A percentile compares a stretch with the other conserved stretches of the same genome.
phyloP scores from a whole-genome alignment of 2,888 invertebrate genomes.

The Argyresthia goedartella region DNA sequence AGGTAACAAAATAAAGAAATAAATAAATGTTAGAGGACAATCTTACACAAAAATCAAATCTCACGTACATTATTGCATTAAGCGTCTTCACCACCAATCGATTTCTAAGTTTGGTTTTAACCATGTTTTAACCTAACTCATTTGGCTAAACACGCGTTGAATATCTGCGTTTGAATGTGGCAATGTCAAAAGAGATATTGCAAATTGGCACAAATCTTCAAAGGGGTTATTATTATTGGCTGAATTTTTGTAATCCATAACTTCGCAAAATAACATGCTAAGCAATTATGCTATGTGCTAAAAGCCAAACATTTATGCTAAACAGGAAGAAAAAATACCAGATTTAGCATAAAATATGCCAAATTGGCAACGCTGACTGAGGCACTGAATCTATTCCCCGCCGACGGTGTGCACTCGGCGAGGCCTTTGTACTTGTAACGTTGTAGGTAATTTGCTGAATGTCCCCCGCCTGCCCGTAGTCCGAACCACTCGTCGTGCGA shows the following conservation, averaged over 20 bases:
- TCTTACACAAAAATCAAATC: too few relatives aligned
- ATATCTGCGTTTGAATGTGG: not conserved
- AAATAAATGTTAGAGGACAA: too few relatives aligned
- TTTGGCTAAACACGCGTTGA: not conserved
- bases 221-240: not conserved
- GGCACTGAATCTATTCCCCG: too few relatives aligned
- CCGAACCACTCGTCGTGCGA: too few relatives aligned
- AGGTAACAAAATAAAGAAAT: too few relatives aligned
- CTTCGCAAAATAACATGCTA: not conserved
- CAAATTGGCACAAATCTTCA: not conserved
- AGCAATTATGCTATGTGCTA: not conserved
- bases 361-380: not conserved
- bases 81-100: not conserved
- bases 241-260: not conserved
- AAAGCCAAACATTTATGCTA: not conserved
- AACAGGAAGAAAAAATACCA: not conserved
- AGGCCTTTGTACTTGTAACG: too few relatives aligned
- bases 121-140: too few relatives aligned
- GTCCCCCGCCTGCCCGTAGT: too few relatives aligned
- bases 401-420: too few relatives aligned
- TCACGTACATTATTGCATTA: not conserved
- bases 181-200: not conserved
- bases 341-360: not conserved
- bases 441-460: too few relatives aligned
- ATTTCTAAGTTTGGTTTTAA: not conserved